These are phyloP conservation scores for Sylvilagus bachmani DNA, from an alignment of 2,113 vertebrate species.

Conservation along the genomic window DNA sequence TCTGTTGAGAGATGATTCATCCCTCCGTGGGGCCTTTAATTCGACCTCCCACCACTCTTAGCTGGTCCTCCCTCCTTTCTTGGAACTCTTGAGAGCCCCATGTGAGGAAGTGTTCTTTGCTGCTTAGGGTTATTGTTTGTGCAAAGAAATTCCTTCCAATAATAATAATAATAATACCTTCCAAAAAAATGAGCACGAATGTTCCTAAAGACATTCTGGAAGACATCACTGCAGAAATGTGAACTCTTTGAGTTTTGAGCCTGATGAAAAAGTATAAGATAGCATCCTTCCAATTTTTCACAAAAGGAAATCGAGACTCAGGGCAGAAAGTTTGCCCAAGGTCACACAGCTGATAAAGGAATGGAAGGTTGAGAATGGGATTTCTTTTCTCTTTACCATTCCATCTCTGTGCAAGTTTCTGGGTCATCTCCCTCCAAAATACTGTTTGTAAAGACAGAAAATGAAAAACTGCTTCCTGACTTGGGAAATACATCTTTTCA, in stretches of 20 bases:
- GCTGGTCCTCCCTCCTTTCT: background rate
- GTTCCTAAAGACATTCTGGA: background rate
- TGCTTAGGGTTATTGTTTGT: background rate
- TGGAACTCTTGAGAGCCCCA: background rate
- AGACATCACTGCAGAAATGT: background rate
- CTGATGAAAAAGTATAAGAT: background rate
- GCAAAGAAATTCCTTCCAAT: background rate
- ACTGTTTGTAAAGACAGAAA: background rate
- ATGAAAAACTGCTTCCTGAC: background rate
- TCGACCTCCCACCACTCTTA: background rate
- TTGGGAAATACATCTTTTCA: background rate
- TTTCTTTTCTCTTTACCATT: background rate
- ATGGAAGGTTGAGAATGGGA: background rate
- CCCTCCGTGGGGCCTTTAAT: background rate
- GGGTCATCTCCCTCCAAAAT: background rate
- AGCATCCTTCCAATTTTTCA: background rate
- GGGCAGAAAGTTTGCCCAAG: background rate
- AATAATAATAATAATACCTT: background rate
- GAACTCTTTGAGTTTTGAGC: background rate
- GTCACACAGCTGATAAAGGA: background rate
- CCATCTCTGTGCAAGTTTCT: background rate
- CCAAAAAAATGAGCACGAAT: background rate
- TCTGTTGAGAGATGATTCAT: constrained; percentile 47
- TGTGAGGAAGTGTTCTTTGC: background rate
- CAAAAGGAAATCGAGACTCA: background rate